phyloP scores from a whole-genome alignment of 2,797 vertebrate genomes.

The Parauchenoglanis ngamensis region DNA sequence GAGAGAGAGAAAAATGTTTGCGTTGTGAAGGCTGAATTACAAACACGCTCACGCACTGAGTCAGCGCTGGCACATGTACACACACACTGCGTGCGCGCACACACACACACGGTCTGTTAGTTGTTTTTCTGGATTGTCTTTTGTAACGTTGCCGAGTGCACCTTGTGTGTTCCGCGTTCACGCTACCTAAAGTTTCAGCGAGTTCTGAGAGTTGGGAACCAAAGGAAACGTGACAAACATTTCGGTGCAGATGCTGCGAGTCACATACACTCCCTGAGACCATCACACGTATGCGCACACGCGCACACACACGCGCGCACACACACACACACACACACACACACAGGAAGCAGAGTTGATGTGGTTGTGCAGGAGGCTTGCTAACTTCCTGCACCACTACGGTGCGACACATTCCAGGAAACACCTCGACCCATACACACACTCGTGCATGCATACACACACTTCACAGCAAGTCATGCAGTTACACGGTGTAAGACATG shows the following conservation, averaged over 20 bases:
- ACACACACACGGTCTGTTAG: conserved; percentile 60
- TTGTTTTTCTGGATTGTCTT: conserved; percentile 73
- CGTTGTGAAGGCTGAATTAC: conserved; percentile 81
- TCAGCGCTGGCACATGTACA: conserved; percentile 74
- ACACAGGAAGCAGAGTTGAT: conserved; percentile 75
- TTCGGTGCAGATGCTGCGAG: conserved; percentile 32
- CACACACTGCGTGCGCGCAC: conserved; percentile 59
- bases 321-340: conserved; percentile 53
- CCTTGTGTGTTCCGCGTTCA: background rate
- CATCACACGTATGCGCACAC: conserved; percentile 45
- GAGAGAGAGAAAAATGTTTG: conserved; percentile 65
- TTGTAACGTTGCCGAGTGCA: conserved; percentile 28
- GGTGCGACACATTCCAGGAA: conserved; percentile 80
- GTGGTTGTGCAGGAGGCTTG: conserved; percentile 78
- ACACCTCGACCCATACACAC: conserved; percentile 62
- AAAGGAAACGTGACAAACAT: conserved; percentile 39
- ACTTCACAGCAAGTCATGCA: conserved; percentile 34
- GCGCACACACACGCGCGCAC: conserved; percentile 39
- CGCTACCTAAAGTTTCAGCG: conserved; percentile 23
- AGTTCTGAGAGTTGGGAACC: conserved; percentile 26
- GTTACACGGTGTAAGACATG: background rate
- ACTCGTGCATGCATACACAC: conserved; percentile 36
- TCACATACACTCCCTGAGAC: conserved; percentile 19
- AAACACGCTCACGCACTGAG: conserved; percentile 78
- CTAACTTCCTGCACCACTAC: conserved; percentile 76